Conservation (phyloP, 1,140 invertebrate genomes). For the Elysia chlorotica region DNA sequence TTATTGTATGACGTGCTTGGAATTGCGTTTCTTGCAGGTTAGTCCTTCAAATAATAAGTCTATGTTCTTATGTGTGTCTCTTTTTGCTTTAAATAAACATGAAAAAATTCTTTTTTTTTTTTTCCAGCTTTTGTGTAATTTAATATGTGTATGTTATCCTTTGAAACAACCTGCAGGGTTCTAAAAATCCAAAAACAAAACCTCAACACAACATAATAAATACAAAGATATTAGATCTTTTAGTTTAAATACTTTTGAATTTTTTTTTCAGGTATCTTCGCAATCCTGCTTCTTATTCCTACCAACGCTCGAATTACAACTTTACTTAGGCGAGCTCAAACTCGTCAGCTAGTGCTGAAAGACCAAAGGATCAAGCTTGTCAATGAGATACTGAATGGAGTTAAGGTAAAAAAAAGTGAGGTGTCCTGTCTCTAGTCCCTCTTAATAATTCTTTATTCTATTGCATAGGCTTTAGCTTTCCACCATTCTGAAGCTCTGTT, state of each 20-base stretch:
- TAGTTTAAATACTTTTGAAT: background rate
- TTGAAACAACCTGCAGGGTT: too few species aligned
- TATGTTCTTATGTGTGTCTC: too few species aligned
- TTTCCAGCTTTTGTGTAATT: too few species aligned
- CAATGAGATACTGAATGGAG: slow-evolving; percentile 59
- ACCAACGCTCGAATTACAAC: slow-evolving; percentile 7
- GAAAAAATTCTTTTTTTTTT: too few species aligned
- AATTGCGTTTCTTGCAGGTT: slow-evolving; percentile 57
- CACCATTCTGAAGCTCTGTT: background rate
- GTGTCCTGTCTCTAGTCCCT: background rate
- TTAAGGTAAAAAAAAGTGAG: slow-evolving; percentile 52
- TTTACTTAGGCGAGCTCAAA: slow-evolving; percentile 13
- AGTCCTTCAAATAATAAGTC: too few species aligned
- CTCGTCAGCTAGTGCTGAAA: slow-evolving; percentile 56
- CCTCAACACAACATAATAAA: too few species aligned
- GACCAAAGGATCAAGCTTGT: slow-evolving; percentile 65
- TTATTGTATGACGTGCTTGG: slow-evolving; percentile 81
- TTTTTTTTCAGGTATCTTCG: slow-evolving; percentile 71
- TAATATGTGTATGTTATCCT: too few species aligned
- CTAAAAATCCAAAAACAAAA: too few species aligned
- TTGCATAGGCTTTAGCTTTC: background rate
- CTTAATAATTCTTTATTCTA: background rate
- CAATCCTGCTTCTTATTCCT: slow-evolving; percentile 67
- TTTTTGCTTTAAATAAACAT: too few species aligned
- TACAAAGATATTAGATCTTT: background rate